phyloP scores from a whole-genome alignment of 2,888 invertebrate species.

The Cheilosia variabilis region DNA sequence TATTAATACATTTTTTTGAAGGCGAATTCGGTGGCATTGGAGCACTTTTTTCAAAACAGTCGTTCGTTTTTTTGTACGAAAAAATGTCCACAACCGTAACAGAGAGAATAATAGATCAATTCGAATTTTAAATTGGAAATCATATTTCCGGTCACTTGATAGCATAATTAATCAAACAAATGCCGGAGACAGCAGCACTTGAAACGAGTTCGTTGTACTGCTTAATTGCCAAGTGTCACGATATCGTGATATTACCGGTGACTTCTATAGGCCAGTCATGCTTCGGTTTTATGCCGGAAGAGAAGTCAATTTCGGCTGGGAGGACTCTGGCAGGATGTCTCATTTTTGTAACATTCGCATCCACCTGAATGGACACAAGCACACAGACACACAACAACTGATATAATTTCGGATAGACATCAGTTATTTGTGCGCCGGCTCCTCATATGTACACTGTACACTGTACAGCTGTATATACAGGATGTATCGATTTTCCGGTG shows the following conservation, averaged over 20 bases:
- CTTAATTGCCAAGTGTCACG: conserved; percentile 53
- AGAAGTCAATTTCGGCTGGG: background rate
- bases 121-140: background rate
- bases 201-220: conserved; percentile 16
- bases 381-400: background rate
- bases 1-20: background rate
- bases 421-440: no score
- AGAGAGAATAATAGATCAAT: background rate
- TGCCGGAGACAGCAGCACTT: background rate
- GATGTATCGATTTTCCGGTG: conserved; percentile 57
- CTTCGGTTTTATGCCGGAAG: background rate
- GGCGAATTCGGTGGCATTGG: background rate
- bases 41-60: background rate
- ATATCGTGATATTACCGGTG: conserved; percentile 33
- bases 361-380: background rate
- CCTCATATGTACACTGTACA: no score
- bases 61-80: background rate
- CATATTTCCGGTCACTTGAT: background rate
- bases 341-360: background rate
- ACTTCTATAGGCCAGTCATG: conserved; percentile 41
- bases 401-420: conserved; percentile 19
- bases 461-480: conserved; percentile 26
- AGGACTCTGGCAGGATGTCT: background rate
- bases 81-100: background rate
- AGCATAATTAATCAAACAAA: background rate